These are phyloP conservation scores for Apomyelois bistriatella DNA, from an alignment of 2,888 invertebrate species.

Conservation along the genomic window DNA sequence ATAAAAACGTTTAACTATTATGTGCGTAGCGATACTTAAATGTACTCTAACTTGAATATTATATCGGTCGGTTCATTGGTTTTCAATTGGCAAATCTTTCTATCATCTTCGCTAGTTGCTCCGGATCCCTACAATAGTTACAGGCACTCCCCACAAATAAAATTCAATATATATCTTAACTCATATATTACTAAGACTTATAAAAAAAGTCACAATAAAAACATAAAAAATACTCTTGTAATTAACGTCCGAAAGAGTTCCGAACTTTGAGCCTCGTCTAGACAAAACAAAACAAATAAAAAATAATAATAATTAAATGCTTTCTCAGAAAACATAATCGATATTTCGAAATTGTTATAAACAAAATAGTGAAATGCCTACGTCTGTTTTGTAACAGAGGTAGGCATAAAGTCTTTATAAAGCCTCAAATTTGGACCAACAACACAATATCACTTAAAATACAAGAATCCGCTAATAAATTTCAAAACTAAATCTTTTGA, in stretches of 20 bases:
- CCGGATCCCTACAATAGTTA: too few relatives aligned
- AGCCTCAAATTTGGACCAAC: conserved; percentile 14
- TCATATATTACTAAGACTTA: conserved; percentile 21
- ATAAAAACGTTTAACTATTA: too few relatives aligned
- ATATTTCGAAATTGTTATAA: neutral
- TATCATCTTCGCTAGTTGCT: too few relatives aligned
- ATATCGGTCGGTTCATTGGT: too few relatives aligned
- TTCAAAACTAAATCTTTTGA: conserved; percentile 4
- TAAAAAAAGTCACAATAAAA: conserved; percentile 21
- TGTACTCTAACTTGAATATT: too few relatives aligned
- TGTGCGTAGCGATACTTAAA: too few relatives aligned
- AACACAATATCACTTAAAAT: neutral
- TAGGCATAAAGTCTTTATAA: conserved; percentile 13
- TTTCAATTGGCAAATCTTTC: too few relatives aligned
- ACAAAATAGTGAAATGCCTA: conserved; percentile 15
- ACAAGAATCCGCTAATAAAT: neutral
- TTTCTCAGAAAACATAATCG: conserved; percentile 12
- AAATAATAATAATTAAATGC: neutral
- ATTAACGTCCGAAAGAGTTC: conserved; percentile 11
- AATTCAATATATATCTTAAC: conserved; percentile 18
- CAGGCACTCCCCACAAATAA: too few relatives aligned
- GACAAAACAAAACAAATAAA: conserved; percentile 14
- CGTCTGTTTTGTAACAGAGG: conserved; percentile 15
- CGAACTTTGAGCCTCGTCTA: conserved; percentile 17
- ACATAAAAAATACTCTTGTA: conserved; percentile 28